phyloP scores from a whole-genome alignment of 2,797 vertebrate species.

The Xerus rutilus region DNA sequence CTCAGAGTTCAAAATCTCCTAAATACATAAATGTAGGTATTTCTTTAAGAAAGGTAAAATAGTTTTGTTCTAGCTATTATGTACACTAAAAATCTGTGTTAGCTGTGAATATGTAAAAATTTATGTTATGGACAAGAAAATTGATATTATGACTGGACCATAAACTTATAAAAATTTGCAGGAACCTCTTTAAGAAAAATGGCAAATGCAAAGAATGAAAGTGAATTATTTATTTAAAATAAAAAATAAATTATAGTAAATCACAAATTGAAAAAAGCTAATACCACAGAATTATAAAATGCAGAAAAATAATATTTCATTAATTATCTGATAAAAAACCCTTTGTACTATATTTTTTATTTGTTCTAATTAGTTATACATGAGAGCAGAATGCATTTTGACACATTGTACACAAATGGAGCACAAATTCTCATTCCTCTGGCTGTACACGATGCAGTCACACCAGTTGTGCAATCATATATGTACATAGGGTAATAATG shows the following conservation, averaged over 20 bases:
- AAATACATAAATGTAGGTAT: not conserved
- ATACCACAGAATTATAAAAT: not conserved
- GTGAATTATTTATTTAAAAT: not conserved
- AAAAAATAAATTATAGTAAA: not conserved
- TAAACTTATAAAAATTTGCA: not conserved
- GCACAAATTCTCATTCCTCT: too few species aligned
- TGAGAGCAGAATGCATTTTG: too few species aligned
- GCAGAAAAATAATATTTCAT: not conserved
- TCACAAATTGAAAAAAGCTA: not conserved
- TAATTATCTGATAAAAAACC: not conserved
- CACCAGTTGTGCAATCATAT: too few species aligned
- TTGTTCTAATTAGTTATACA: too few species aligned
- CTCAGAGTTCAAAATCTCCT: not conserved
- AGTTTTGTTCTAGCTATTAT: not conserved
- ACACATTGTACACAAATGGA: too few species aligned
- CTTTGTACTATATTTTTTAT: not conserved
- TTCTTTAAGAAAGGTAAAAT: not conserved
- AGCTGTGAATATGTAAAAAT: not conserved
- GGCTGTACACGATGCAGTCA: too few species aligned
- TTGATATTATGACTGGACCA: not conserved
- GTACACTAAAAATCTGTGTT: not conserved
- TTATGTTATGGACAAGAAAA: not conserved
- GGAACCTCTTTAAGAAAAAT: conserved; percentile 1
- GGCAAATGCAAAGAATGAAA: not conserved
- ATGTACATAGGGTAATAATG: too few species aligned